Conservation (phyloP, 2,113 vertebrate species). For the Myrmophylax atrothorax region DNA sequence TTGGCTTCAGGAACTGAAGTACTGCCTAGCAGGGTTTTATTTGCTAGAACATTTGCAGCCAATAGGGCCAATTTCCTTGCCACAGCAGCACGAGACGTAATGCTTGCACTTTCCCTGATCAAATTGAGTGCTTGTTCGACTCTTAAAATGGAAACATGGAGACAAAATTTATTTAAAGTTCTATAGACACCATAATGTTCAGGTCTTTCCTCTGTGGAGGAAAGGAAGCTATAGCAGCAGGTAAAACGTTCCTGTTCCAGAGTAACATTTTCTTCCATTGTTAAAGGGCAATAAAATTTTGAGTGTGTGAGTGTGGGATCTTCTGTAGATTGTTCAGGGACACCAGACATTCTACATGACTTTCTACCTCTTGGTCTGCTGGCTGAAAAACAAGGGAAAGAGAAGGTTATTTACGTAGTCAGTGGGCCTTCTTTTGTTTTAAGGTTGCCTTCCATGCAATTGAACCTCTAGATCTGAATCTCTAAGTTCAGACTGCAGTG, state of each 20-base stretch:
- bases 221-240: neutral
- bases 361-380: neutral
- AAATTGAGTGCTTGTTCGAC: neutral
- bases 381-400: neutral
- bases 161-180: neutral
- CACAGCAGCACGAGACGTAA: neutral
- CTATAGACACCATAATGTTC: neutral
- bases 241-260: neutral
- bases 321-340: neutral
- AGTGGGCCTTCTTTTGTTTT: neutral
- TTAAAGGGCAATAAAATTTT: neutral
- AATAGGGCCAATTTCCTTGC: neutral
- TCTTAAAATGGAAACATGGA: neutral
- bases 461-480: neutral
- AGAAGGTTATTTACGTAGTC: neutral
- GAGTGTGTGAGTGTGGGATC: neutral
- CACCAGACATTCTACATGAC: neutral
- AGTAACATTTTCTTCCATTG: neutral
- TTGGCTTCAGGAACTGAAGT: neutral
- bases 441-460: neutral
- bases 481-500: neutral
- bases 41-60: neutral
- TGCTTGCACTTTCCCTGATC: neutral
- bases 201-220: neutral
- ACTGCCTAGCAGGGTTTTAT: neutral